Evolutionary conservation across 2,113 vertebrate species (phyloP), one percentile per base, ranked within the genome.

Genomic region (Burhinus bistriatus): DNA sequence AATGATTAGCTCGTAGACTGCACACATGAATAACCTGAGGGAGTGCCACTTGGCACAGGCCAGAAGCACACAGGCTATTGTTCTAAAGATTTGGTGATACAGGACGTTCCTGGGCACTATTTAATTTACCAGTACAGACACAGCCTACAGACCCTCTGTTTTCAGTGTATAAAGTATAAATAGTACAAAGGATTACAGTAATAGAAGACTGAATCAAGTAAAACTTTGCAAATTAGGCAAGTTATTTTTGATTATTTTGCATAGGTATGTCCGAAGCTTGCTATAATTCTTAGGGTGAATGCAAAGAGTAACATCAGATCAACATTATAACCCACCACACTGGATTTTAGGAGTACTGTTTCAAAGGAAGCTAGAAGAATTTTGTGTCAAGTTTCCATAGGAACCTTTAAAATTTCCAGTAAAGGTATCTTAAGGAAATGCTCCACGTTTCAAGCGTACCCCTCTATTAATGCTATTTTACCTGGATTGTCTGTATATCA

Each of bases 11-110:
- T 69, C 4, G 0, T 8, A 77, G 47, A 21, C 26, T 38, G 12
- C 7, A 18, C 16, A 15, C 13, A 51, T 0, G 0, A 59, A 59
- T 45, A n/a, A 38, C 16, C 32, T 10, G 32, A 54, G 58, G 20
- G 27, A 40, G 29, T 55, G 26, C 25, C n/a, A 23, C n/a, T 42
- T 36, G 55, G 47, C n/a, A 69, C 22, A 40, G 34, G 9, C 15
- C 20, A 69, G 65, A 84, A 44, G 32, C 11, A 59, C n/a, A 88
- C 6, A 77, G 49, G 15, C 4, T n/a, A 7, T 12, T 68, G 1
- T n/a, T 44, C 13, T 15, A 38, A 57, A 0, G 9, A 17, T 22
- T 78, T 58, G 47, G 12, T 2, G 2, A 32, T 17, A 57, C 34
- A 51, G n/a, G 5, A 54, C 12, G 3, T 29, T 66, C 45, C 36